Evolutionary conservation across 2,113 vertebrate genomes (phyloP), one percentile per base, ranked within the genome.

Genomic region (Embiotoca jacksoni): DNA sequence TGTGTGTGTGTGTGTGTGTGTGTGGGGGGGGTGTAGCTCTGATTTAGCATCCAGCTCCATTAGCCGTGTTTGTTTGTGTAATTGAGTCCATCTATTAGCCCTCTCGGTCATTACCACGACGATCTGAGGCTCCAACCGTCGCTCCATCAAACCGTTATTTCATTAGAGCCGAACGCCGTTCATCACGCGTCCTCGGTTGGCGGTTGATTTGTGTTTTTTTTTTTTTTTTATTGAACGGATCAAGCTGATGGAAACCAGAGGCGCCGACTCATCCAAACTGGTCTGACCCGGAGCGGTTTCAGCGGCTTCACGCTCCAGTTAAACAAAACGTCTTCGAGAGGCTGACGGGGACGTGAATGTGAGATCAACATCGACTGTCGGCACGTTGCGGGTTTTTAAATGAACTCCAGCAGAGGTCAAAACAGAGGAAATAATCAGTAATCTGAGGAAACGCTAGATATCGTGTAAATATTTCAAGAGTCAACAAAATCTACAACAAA

Each of bases 231-330:
- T 78, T 75, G 72, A 85, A 80, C 74, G 79, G 75, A 70, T 62
- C 65, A 23, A 75, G 69, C 63, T 72, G 85, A 90, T 81, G 72
- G 75, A 83, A 81, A 67, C 74, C 82, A 87, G 76, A 84, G 68
- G 67, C 69, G 2, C 11, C 0, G 60, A 65, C 66, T 23, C 62
- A 35, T 44, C 41, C 10, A 44, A 44, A 44, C 41, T 11, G 41
- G 23, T 23, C 23, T 23, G 23, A 23, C 23, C 23, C 23, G 23
- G 23, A 23, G 23, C 23, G 23, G 23, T 23, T 23, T 23, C 23
- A 23, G 23, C 23, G 23, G 23, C 23, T 23, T 23, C 23, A 23
- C 23, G 23, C 23, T 23, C 23, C 23, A 23, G 23, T 23, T 23
- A 23, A 23, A 23, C 23, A 23, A 23, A 23, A 23, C 23, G 23